Conservation (phyloP, 2,888 invertebrate genomes). For the Diaperis boleti region DNA sequence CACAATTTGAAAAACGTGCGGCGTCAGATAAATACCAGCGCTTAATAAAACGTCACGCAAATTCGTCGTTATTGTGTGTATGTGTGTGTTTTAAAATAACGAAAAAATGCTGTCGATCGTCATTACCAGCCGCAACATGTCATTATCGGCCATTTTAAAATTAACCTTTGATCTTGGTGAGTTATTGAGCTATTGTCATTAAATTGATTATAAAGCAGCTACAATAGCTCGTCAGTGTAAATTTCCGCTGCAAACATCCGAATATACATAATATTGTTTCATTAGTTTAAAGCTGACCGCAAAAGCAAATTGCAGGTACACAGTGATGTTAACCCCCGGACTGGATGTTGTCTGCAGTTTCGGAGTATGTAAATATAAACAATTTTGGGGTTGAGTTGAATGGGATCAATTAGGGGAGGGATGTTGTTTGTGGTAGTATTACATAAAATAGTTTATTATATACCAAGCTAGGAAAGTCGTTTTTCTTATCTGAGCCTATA, state of each 20-base stretch:
- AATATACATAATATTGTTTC: background rate
- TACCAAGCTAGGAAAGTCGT: no score
- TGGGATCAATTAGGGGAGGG: no score
- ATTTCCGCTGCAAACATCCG: no score
- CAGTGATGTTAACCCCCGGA: background rate
- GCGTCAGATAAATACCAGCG: background rate
- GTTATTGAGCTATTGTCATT: background rate
- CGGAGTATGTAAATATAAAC: background rate
- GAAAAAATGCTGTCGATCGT: background rate
- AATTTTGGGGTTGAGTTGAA: background rate
- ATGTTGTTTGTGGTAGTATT: no score
- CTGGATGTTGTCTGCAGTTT: background rate
- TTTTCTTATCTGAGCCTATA: no score
- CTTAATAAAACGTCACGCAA: background rate
- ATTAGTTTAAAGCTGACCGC: background rate
- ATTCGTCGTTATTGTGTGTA: background rate
- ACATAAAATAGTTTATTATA: no score
- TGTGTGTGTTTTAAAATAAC: background rate
- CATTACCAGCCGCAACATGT: background rate
- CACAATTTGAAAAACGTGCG: background rate
- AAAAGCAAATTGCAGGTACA: background rate
- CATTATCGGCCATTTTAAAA: background rate
- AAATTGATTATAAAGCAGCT: background rate
- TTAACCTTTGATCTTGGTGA: background rate
- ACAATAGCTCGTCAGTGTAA: background rate